These are phyloP conservation scores for Odontomachus brunneus DNA, from an alignment of 1,140 invertebrate genomes.

Conservation along the genomic window DNA sequence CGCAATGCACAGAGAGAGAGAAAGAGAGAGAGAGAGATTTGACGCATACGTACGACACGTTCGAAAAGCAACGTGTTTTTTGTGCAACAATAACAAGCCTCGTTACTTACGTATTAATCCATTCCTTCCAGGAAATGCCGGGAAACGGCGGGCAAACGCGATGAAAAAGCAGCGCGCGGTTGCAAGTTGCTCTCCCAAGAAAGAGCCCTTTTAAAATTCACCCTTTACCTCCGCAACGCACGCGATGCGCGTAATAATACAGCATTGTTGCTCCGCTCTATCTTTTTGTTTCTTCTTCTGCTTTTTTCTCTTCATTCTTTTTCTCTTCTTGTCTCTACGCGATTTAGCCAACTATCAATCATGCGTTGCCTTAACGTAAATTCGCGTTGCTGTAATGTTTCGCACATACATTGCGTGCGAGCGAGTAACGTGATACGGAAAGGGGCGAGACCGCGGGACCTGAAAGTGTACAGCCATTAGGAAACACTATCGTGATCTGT, in stretches of 20 bases:
- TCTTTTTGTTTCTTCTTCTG: slow-evolving; percentile 45
- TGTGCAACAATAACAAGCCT: slow-evolving; percentile 56
- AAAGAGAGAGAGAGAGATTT: not conserved
- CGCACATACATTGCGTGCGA: slow-evolving; percentile 37
- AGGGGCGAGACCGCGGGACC: not conserved
- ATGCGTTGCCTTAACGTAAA: slow-evolving; percentile 47
- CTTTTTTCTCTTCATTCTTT: not conserved
- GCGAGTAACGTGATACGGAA: not conserved
- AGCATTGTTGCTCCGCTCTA: slow-evolving; percentile 54
- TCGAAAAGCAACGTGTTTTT: slow-evolving; percentile 13
- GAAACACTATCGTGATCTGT: slow-evolving; percentile 2
- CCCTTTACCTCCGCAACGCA: slow-evolving; percentile 48
- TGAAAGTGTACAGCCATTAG: not conserved
- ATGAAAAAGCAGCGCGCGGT: slow-evolving; percentile 49
- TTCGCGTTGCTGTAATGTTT: slow-evolving; percentile 37
- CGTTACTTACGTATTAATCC: slow-evolving; percentile 58
- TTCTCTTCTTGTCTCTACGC: not conserved
- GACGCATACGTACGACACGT: not conserved
- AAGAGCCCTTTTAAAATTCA: slow-evolving; percentile 56
- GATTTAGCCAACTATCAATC: slow-evolving; percentile 59
- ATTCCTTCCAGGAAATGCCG: slow-evolving; percentile 52
- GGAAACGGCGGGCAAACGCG: slow-evolving; percentile 29
- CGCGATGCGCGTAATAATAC: slow-evolving; percentile 58
- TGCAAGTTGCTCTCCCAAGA: slow-evolving; percentile 24
- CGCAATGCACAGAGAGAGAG: no score